Conservation (phyloP, 2,888 invertebrate genomes). For the Cepaea hortensis region DNA sequence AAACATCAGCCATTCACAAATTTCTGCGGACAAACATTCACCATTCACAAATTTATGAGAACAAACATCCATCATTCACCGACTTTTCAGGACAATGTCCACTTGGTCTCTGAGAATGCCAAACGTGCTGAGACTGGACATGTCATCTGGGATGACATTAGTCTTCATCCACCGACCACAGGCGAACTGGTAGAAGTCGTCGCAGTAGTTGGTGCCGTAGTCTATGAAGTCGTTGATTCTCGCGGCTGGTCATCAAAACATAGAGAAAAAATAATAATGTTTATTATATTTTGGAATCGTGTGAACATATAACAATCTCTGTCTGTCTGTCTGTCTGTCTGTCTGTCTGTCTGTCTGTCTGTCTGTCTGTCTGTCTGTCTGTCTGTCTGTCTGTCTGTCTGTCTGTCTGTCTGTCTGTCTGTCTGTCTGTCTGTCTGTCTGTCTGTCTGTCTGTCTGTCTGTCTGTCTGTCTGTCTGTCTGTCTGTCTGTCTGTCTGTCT, state of each 20-base stretch:
- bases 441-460: conserved; percentile 26
- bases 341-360: too few species aligned
- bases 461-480: conserved; percentile 27
- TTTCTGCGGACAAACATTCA: too few species aligned
- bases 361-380: too few species aligned
- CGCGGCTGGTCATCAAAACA: conserved; percentile 83
- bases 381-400: too few species aligned
- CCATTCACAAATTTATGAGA: too few species aligned
- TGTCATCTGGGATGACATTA: conserved; percentile 89
- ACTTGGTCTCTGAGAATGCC: conserved; percentile 90
- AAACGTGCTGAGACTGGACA: conserved; percentile 88
- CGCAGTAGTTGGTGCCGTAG: conserved; percentile 85
- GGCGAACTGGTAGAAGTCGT: conserved; percentile 89
- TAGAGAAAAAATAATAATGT: neutral
- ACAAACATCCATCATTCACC: neutral
- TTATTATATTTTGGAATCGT: too few species aligned
- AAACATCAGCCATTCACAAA: neutral
- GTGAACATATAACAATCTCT: neutral
- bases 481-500: conserved; percentile 35
- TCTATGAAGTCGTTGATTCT: conserved; percentile 88
- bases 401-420: too few species aligned
- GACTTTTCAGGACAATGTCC: conserved; percentile 85
- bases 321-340: too few species aligned
- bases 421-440: conserved; percentile 34
- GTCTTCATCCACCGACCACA: conserved; percentile 91